Percentiles rank a stretch among this genome's conserved stretches.
Evolutionary conservation across 2,888 invertebrate genomes (phyloP).

Genomic region (Ecliptopera silaceata): DNA sequence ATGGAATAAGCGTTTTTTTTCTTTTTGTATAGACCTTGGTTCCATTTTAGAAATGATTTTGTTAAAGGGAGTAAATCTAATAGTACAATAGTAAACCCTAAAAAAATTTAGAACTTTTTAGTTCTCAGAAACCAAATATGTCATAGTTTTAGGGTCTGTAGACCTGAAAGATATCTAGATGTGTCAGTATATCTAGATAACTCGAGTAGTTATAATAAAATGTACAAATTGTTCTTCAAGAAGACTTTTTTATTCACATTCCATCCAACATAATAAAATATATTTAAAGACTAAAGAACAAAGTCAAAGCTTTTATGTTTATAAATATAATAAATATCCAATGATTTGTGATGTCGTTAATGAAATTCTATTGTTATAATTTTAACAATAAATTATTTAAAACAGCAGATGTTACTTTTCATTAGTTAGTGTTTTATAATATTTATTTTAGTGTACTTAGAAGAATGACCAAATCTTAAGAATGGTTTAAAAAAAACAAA

Average conservation of each 20-base stretch:
- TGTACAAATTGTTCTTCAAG: neutral
- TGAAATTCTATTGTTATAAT: slow-evolving; percentile 37
- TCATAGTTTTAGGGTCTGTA: no score
- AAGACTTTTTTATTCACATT: neutral
- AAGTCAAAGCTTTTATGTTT: slow-evolving; percentile 26
- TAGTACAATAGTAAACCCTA: no score
- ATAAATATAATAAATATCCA: slow-evolving; percentile 32
- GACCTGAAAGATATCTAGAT: no score
- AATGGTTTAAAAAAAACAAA: no score
- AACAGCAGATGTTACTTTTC: slow-evolving; percentile 35
- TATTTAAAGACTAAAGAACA: slow-evolving; percentile 3
- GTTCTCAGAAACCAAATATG: no score
- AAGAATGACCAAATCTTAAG: no score
- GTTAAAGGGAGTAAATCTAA: no score
- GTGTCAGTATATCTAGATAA: no score
- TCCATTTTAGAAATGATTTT: no score
- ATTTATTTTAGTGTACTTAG: slow-evolving; percentile 23
- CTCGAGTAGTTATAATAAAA: no score
- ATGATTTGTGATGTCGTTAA: slow-evolving; percentile 40
- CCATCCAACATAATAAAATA: neutral
- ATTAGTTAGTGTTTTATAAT: slow-evolving; percentile 32
- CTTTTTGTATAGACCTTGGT: no score
- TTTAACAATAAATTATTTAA: slow-evolving; percentile 38
- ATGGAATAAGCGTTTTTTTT: neutral
- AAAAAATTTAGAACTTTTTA: no score